Evolutionary conservation across 2,888 invertebrate species (phyloP).

Genomic region (Lottia gigantea): DNA sequence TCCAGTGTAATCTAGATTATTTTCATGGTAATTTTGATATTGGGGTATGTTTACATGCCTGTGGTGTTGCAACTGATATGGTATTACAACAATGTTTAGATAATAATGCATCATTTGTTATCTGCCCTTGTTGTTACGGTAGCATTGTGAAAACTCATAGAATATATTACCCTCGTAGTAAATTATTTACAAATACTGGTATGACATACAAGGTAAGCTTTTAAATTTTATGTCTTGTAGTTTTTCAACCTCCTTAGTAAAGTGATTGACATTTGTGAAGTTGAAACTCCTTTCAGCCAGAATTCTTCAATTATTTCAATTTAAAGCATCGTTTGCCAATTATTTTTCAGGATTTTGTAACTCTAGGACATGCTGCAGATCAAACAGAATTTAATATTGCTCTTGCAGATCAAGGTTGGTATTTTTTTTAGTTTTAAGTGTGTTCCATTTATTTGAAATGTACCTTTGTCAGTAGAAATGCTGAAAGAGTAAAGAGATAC

Average conservation of each 20-base stretch:
- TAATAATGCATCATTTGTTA: conserved; percentile 83
- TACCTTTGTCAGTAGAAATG: too few species aligned
- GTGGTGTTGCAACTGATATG: conserved; percentile 93
- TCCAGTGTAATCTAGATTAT: conserved; percentile 91
- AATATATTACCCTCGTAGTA: conserved; percentile 84
- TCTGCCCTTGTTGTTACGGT: conserved; percentile 96
- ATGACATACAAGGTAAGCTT: conserved; percentile 50
- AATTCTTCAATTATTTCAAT: too few species aligned
- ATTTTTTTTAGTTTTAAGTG: conserved; percentile 72
- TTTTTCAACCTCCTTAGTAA: too few species aligned
- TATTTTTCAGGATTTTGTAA: conserved; percentile 76
- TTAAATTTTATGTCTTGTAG: too few species aligned
- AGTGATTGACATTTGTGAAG: too few species aligned
- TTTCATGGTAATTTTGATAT: conserved; percentile 82
- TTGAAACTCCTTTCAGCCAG: too few species aligned
- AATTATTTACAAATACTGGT: conserved; percentile 42
- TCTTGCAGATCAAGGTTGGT: conserved; percentile 58
- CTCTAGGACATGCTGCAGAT: conserved; percentile 90
- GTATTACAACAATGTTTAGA: conserved; percentile 86
- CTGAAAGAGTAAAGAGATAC: too few species aligned
- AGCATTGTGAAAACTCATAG: conserved; percentile 84
- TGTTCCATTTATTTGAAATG: conserved; percentile 72
- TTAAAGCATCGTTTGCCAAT: neutral
- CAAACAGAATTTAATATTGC: conserved; percentile 81
- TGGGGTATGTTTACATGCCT: conserved; percentile 91